A percentile compares a stretch with the other conserved stretches of the same genome.
Evolutionary conservation across 2,888 invertebrate species (phyloP).

Genomic region (Dynastes maya): DNA sequence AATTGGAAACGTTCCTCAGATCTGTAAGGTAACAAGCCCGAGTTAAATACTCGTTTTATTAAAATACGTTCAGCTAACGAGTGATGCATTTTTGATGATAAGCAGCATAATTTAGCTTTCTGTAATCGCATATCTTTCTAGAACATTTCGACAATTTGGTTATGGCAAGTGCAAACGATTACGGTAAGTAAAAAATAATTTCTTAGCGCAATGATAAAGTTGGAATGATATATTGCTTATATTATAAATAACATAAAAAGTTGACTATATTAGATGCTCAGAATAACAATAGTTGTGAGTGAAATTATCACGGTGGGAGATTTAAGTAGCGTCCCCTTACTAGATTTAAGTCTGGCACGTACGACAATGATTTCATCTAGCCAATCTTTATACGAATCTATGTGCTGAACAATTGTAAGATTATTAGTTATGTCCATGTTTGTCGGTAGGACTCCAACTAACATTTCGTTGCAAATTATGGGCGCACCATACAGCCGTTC

Average conservation of each 20-base stretch:
- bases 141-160: constrained; percentile 30
- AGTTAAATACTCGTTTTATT: too few species aligned
- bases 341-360: neutral
- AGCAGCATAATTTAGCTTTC: too few species aligned
- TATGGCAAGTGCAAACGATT: neutral
- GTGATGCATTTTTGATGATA: too few species aligned
- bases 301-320: neutral
- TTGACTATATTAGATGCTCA: neutral
- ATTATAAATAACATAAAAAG: constrained; percentile 11
- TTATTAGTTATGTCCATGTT: neutral
- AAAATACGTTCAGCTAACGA: too few species aligned
- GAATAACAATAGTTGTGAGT: neutral
- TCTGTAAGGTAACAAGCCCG: too few species aligned
- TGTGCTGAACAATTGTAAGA: constrained; percentile 6
- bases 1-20: too few species aligned
- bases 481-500: constrained; percentile 11
- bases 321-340: neutral
- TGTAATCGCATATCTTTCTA: constrained; percentile 3
- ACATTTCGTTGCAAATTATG: neutral
- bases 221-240: too few species aligned
- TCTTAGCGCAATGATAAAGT: neutral
- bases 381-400: constrained; percentile 6
- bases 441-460: constrained; percentile 5
- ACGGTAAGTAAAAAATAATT: constrained; percentile 21
- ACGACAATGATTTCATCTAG: neutral